Conservation (phyloP, 1,140 invertebrate species). For the Scaptomyza hsui region DNA sequence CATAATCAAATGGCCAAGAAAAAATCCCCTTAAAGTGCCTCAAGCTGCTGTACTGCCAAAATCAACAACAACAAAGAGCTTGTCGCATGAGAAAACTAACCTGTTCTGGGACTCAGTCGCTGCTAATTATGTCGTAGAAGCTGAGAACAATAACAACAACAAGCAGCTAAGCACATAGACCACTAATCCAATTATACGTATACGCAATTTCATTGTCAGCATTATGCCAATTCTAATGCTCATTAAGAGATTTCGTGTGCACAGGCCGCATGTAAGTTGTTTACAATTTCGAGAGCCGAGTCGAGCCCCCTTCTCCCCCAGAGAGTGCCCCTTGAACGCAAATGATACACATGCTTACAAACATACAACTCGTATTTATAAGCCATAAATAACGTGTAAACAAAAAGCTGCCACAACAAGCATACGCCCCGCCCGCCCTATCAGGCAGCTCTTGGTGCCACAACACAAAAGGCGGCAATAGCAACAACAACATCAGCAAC, state of each 20-base stretch:
- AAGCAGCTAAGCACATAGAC: constrained; percentile 38
- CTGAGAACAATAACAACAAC: background rate
- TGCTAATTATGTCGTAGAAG: constrained; percentile 43
- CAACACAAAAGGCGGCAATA: constrained; percentile 39
- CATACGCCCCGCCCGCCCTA: constrained; percentile 47
- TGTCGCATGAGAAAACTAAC: constrained; percentile 40
- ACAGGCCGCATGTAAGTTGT: constrained; percentile 68
- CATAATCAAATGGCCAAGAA: constrained; percentile 69
- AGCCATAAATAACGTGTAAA: constrained; percentile 80
- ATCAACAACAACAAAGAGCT: constrained; percentile 20
- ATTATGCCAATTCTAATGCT: constrained; percentile 60
- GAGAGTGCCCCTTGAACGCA: constrained; percentile 10
- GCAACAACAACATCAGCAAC: constrained; percentile 41
- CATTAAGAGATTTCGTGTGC: constrained; percentile 71
- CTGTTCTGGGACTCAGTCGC: constrained; percentile 27
- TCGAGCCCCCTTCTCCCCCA: background rate
- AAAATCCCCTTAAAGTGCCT: constrained; percentile 53
- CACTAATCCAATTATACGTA: constrained; percentile 65
- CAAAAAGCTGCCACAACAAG: constrained; percentile 71
- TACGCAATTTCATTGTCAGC: constrained; percentile 63
- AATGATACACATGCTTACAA: constrained; percentile 45
- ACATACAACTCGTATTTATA: constrained; percentile 61
- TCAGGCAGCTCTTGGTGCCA: constrained; percentile 32
- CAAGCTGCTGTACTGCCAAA: constrained; percentile 8
- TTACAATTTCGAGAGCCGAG: constrained; percentile 60